Evolutionary conservation across 2,113 vertebrate species (phyloP), one percentile per base, ranked within the genome.

Genomic region (Synodontis membranacea): DNA sequence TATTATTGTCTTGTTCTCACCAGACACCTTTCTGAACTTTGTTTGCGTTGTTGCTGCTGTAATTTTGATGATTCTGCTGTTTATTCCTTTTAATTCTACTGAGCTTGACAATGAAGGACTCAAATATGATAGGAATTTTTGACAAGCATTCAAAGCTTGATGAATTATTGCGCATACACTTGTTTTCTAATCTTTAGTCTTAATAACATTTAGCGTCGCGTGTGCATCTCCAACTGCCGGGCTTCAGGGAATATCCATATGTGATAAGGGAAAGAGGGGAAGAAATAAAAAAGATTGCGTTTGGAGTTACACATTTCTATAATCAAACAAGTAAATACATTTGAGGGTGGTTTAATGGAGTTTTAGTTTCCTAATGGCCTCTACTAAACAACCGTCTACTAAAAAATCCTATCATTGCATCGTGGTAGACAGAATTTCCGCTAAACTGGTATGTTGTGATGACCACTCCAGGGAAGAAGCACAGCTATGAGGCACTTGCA

Each of bases 221-320:
- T 95, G 94, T 83, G 81, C 87, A 11, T 89, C 93, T 84, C 86
- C 90, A 60, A 89, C 72, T 44, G 87, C 92, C 37, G 95, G 94
- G 80, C 92, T 92, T 34, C 85, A 82, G 78, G 93, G 93, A 91
- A 93, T 91, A 60, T 95, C 94, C 76, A 92, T 23, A 23, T 42
- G 21, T 44, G 21, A 42, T 19, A 62, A 17, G 6, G 8, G 39
- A 72, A 44, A 28, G 12, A 0, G 5, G 5, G 9, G 12, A 6
- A 14, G 3, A 42, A 46, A 52, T 10, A 62, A 62, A 62, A n/a
- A 62, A 31, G 48, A 23, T 52, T 56, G 60, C 5, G 1, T 34
- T 68, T 83, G 34, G 66, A 68, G 66, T 37, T 19, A 37, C 62
- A 72, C 17, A 25, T 37, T 48, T 50, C 15, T 64, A 44, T 48